Conservation (phyloP, 37 sponge, comb jelly and placozoan genomes). For the Amphimedon queenslandica region DNA sequence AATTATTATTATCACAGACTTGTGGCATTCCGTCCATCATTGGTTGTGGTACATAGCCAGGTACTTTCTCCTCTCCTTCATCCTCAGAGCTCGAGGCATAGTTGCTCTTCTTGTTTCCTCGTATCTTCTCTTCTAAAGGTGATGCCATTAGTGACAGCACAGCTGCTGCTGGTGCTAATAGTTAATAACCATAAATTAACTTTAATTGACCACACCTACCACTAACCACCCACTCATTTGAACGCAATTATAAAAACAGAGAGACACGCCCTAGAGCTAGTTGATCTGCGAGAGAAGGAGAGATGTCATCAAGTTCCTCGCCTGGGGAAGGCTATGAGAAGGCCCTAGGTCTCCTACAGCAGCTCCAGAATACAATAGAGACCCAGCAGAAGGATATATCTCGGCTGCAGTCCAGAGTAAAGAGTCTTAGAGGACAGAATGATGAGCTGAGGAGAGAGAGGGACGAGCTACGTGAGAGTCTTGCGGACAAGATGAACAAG, state of each 20-base stretch:
- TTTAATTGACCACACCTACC: no score
- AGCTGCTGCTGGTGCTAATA: no score
- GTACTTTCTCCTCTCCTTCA: neutral
- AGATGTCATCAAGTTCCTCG: neutral
- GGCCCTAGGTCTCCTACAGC: neutral
- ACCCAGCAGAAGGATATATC: neutral
- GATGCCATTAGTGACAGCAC: constrained; percentile 3
- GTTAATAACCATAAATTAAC: no score
- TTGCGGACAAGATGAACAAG: constrained; percentile 13
- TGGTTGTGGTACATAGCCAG: neutral
- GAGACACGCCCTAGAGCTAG: no score
- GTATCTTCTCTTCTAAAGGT: constrained; percentile 6
- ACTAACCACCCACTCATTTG: no score
- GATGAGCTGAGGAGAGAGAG: constrained; percentile 16
- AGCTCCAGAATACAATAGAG: constrained; percentile 8
- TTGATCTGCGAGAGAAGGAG: no score
- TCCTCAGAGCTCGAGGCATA: constrained; percentile 5
- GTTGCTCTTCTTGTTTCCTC: constrained; percentile 18
- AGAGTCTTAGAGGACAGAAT: neutral
- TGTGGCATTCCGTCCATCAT: constrained; percentile 6
- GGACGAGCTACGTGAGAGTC: constrained; percentile 26
- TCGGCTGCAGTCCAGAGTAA: neutral
- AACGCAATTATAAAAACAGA: no score
- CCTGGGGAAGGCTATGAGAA: neutral
- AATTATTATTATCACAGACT: neutral